These are phyloP conservation scores for Perca fluviatilis DNA, from an alignment of 2,113 vertebrate species.

Conservation along the genomic window DNA sequence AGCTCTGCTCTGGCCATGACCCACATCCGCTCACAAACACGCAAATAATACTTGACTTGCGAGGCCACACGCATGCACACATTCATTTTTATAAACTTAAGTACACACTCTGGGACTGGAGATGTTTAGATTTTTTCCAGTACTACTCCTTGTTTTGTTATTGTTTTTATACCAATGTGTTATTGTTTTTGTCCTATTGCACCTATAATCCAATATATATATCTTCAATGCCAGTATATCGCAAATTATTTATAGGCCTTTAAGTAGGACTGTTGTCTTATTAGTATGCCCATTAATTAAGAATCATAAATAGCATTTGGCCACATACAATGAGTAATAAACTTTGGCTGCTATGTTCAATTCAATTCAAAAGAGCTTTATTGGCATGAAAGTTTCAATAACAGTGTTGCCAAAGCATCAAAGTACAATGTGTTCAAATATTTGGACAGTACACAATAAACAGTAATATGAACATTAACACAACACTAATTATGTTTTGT, in stretches of 20 bases:
- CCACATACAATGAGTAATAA: not conserved
- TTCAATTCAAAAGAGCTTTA: no score
- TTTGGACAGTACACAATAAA: no score
- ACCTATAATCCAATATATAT: not conserved
- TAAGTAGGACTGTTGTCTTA: not conserved
- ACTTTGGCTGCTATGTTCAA: not conserved
- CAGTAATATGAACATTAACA: no score
- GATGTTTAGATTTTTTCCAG: not conserved
- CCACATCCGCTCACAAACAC: constrained; percentile 62
- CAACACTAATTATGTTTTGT: no score
- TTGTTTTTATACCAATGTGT: not conserved
- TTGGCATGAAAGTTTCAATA: no score
- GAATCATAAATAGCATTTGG: constrained; percentile 14
- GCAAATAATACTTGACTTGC: constrained; percentile 47
- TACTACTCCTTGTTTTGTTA: not conserved
- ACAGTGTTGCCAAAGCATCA: no score
- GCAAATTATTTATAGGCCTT: not conserved
- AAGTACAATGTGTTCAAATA: no score
- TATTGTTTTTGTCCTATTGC: constrained; percentile 5
- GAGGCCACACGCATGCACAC: constrained; percentile 52
- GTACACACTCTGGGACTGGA: not conserved
- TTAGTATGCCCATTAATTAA: not conserved
- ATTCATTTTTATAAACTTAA: constrained; percentile 25
- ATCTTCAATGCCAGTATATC: not conserved
- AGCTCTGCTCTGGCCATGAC: constrained; percentile 79